Conservation (phyloP, 2,888 invertebrate genomes). For the Cinara cedri region DNA sequence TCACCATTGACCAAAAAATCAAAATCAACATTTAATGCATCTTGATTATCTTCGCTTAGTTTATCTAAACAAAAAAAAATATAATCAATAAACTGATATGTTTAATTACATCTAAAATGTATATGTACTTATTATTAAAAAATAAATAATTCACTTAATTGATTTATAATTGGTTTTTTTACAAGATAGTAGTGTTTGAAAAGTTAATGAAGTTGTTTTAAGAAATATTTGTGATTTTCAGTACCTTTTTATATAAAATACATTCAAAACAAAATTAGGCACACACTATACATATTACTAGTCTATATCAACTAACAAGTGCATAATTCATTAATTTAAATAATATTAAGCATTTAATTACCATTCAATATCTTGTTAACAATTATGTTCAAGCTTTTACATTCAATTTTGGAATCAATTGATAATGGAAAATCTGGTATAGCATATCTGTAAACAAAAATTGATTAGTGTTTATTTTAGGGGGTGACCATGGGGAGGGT, state of each 20-base stretch:
- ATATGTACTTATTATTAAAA: not conserved
- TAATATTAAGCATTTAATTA: slow-evolving; percentile 59
- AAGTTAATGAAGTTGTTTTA: too few relatives aligned
- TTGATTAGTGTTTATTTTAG: too few relatives aligned
- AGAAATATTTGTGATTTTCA: too few relatives aligned
- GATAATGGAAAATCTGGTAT: slow-evolving; percentile 85
- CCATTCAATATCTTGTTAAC: slow-evolving; percentile 79
- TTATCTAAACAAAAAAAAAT: slow-evolving; percentile 58
- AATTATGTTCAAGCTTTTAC: slow-evolving; percentile 76
- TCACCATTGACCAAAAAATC: slow-evolving; percentile 89
- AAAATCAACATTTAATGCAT: slow-evolving; percentile 69
- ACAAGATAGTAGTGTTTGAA: too few relatives aligned
- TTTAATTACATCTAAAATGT: too few relatives aligned
- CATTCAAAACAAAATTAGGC: not conserved
- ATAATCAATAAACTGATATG: slow-evolving; percentile 55
- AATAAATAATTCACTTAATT: not conserved
- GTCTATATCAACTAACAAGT: not conserved
- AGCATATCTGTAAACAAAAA: slow-evolving; percentile 73
- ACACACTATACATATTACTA: not conserved
- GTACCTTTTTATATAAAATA: not conserved
- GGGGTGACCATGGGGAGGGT: too few relatives aligned
- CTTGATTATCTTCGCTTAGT: slow-evolving; percentile 40
- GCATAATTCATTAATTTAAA: not conserved
- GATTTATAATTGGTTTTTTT: too few relatives aligned
- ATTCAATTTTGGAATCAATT: slow-evolving; percentile 75